These are phyloP conservation scores for Holothuria leucospilota DNA, from an alignment of 53 echinoderm and acorn worm species.

Conservation along the genomic window DNA sequence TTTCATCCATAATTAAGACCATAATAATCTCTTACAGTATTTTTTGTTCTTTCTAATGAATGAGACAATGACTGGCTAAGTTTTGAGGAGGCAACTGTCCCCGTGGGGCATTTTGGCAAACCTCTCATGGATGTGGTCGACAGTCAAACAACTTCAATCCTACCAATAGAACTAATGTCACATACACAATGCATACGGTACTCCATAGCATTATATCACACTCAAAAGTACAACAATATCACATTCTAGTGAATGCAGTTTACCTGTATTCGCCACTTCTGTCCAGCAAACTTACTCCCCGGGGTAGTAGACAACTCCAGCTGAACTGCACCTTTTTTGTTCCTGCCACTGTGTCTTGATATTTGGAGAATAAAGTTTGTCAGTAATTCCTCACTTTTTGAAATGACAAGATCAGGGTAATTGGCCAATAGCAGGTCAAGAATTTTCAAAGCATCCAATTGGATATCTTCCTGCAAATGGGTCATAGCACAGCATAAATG, in stretches of 20 bases:
- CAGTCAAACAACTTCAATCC: too few relatives aligned
- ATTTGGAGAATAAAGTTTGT: constrained; percentile 93
- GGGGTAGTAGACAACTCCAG: constrained; percentile 75
- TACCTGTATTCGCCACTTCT: constrained; percentile 94
- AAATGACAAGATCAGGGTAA: constrained; percentile 79
- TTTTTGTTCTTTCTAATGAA: too few relatives aligned
- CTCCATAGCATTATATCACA: not conserved
- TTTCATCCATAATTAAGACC: too few relatives aligned
- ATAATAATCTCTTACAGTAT: too few relatives aligned
- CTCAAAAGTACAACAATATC: not conserved
- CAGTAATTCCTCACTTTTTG: constrained; percentile 75
- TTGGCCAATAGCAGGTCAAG: constrained; percentile 77
- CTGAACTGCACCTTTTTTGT: constrained; percentile 44
- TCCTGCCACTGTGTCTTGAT: constrained; percentile 68
- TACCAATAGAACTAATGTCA: too few relatives aligned
- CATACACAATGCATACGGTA: too few relatives aligned
- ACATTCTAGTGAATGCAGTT: not conserved
- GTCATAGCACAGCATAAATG: constrained; percentile 98
- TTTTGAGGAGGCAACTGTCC: too few relatives aligned
- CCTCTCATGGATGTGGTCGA: too few relatives aligned
- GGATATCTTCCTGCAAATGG: constrained; percentile 86
- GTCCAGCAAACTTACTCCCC: constrained; percentile 77
- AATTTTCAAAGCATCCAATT: constrained; percentile 75
- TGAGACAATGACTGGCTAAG: too few relatives aligned
- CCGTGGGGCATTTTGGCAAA: too few relatives aligned